Percentiles rank a stretch among this genome's conserved stretches.
Evolutionary conservation across 2,888 invertebrate species (phyloP).

Genomic region (Danaus chrysippus): DNA sequence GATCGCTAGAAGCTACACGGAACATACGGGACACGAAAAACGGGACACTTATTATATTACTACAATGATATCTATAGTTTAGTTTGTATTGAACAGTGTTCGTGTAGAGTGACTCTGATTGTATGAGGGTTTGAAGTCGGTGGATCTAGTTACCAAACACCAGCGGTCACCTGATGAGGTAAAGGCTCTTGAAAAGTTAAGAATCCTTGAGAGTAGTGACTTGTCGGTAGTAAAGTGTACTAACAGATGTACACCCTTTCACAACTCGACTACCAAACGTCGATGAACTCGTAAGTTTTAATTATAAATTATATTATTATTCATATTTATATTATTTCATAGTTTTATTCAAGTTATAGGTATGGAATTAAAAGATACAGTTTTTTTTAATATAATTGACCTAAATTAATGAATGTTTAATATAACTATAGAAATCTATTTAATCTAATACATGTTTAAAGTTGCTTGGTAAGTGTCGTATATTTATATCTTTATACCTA

Average conservation of each 20-base stretch:
- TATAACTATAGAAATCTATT: too few species aligned
- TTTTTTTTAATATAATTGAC: too few species aligned
- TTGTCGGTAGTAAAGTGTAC: slow-evolving; percentile 7
- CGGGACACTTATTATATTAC: too few species aligned
- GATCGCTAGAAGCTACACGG: slow-evolving; percentile 55
- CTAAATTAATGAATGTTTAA: too few species aligned
- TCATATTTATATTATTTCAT: neutral
- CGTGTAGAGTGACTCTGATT: slow-evolving; percentile 52
- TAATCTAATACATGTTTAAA: too few species aligned
- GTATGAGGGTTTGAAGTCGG: slow-evolving; percentile 64
- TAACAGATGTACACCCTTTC: slow-evolving; percentile 7
- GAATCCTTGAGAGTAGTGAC: slow-evolving; percentile 18
- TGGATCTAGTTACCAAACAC: slow-evolving; percentile 88
- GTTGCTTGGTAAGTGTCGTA: too few species aligned
- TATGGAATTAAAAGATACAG: too few species aligned
- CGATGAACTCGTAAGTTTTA: slow-evolving; percentile 45
- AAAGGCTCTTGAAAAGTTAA: slow-evolving; percentile 34
- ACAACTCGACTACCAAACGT: slow-evolving; percentile 30
- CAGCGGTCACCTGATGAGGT: slow-evolving; percentile 88
- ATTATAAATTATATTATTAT: slow-evolving; percentile 7
- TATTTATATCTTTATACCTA: too few species aligned
- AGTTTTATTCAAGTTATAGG: too few species aligned
- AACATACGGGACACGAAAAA: too few species aligned
- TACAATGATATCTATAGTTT: slow-evolving; percentile 26
- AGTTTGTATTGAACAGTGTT: slow-evolving; percentile 43